Percentiles rank a stretch among this genome's conserved stretches.
phyloP scores from a whole-genome alignment of 2,888 invertebrate genomes.

The Bellardia bayeri region DNA sequence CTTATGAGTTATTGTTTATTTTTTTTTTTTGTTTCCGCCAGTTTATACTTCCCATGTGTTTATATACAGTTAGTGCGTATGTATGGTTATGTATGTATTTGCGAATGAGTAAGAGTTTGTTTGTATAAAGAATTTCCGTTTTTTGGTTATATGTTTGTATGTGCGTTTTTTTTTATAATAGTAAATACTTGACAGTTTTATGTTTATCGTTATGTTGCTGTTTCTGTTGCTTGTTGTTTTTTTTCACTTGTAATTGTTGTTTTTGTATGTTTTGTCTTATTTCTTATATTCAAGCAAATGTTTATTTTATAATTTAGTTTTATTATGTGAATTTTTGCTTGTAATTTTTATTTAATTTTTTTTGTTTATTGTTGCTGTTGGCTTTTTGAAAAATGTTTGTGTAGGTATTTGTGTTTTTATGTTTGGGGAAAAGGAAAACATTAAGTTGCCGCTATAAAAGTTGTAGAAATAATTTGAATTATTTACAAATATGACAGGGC shows the following conservation, averaged over 20 bases:
- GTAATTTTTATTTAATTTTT: neutral
- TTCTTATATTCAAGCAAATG: slow-evolving; percentile 36
- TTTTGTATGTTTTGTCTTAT: slow-evolving; percentile 10
- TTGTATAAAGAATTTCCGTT: neutral
- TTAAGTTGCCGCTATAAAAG: slow-evolving; percentile 21
- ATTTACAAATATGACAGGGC: neutral
- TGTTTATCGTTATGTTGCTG: slow-evolving; percentile 45
- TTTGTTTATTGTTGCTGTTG: slow-evolving; percentile 1
- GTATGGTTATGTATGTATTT: neutral
- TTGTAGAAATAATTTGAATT: slow-evolving; percentile 14
- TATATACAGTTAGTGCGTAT: neutral
- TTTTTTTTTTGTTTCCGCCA: too few species aligned
- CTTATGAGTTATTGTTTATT: neutral
- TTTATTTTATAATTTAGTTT: slow-evolving; percentile 58
- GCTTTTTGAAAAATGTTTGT: slow-evolving; percentile 10
- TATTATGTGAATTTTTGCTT: slow-evolving; percentile 19
- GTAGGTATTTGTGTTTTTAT: neutral
- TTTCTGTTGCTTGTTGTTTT: slow-evolving; percentile 17
- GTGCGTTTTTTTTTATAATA: slow-evolving; percentile 11
- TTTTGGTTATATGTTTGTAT: slow-evolving; percentile 13
- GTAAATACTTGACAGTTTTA: slow-evolving; percentile 44
- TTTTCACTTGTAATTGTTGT: neutral
- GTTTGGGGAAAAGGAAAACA: neutral
- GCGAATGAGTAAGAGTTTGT: neutral
- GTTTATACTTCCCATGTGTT: slow-evolving; percentile 12